phyloP scores from a whole-genome alignment of 1,140 invertebrate species.

The Lanistes nyassanus region DNA sequence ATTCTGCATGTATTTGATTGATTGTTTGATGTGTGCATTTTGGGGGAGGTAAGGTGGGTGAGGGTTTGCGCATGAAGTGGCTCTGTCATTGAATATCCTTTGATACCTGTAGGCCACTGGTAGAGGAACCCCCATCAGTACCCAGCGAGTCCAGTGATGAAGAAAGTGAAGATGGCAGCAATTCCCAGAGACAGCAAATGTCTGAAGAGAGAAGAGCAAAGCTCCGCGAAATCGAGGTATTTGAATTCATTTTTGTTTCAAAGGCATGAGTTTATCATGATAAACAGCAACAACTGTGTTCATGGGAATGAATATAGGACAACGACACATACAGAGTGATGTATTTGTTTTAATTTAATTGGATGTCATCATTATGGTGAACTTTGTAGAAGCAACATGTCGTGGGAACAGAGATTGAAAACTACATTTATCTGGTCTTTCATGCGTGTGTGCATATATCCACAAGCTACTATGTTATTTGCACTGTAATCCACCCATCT shows the following conservation, averaged over 20 bases:
- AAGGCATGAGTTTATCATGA: neutral
- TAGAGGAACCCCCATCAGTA: conserved; percentile 52
- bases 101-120: conserved; percentile 59
- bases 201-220: conserved; percentile 83
- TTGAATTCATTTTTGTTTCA: conserved; percentile 1
- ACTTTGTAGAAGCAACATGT: too few relatives aligned
- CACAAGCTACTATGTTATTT: neutral
- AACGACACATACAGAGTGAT: too few relatives aligned
- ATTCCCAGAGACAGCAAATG: conserved; percentile 47
- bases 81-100: too few relatives aligned
- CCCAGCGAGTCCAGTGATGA: conserved; percentile 45
- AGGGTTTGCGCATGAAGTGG: too few relatives aligned
- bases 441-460: neutral
- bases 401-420: neutral
- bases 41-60: too few relatives aligned
- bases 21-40: too few relatives aligned
- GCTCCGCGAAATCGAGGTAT: conserved; percentile 87
- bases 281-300: too few relatives aligned
- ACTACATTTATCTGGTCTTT: neutral
- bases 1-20: too few relatives aligned
- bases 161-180: conserved; percentile 39
- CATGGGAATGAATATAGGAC: too few relatives aligned
- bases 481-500: neutral
- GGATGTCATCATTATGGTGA: too few relatives aligned
- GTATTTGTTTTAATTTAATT: neutral